phyloP scores from a whole-genome alignment of 2,113 vertebrate species.

The Hepsetus odoe region DNA sequence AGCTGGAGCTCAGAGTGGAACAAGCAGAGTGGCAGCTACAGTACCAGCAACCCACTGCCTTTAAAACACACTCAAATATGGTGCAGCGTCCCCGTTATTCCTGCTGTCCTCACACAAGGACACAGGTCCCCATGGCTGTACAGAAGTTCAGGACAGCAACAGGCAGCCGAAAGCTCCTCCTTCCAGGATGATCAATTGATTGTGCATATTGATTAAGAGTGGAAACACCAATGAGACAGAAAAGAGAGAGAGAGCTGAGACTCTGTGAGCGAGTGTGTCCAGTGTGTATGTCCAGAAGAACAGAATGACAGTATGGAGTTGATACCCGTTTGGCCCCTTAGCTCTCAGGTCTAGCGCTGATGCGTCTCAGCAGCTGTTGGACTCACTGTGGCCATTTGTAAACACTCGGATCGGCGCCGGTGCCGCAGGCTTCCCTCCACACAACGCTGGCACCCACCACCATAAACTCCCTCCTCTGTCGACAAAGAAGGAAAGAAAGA shows the following conservation, averaged over 20 bases:
- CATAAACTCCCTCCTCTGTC: no score
- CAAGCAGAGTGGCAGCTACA: neutral
- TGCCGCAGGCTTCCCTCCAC: slow-evolving; percentile 12
- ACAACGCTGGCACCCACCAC: slow-evolving; percentile 24
- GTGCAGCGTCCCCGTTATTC: neutral
- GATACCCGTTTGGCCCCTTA: neutral
- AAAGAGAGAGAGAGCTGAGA: no score
- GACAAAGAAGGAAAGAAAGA: no score
- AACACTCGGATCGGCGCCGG: neutral
- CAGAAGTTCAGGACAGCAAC: no score
- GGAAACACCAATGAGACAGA: no score
- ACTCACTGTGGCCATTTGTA: slow-evolving; percentile 26
- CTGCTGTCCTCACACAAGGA: no score
- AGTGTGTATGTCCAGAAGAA: no score
- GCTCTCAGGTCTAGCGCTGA: neutral
- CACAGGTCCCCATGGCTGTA: no score
- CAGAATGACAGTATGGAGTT: neutral
- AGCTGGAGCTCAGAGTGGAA: neutral
- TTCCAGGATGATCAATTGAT: no score
- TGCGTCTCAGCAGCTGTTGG: slow-evolving; percentile 32
- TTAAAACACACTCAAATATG: neutral
- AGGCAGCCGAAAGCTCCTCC: no score
- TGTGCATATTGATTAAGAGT: no score
- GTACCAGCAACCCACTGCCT: neutral
- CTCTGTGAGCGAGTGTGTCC: no score